These are phyloP conservation scores for Equus quagga DNA, from an alignment of 2,113 vertebrate species.

Conservation along the genomic window DNA sequence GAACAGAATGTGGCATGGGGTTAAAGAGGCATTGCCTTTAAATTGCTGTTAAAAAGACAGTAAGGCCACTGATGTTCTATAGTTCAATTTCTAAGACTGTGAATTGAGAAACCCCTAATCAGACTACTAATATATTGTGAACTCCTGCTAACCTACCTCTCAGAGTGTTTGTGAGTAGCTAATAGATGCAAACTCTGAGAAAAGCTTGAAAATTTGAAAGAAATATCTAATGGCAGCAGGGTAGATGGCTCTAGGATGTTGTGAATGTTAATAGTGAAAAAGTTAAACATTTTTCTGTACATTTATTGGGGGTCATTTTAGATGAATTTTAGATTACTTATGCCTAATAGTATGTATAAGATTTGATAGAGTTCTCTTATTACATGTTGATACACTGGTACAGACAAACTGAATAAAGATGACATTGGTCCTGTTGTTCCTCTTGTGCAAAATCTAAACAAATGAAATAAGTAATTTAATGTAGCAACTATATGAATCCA, in stretches of 20 bases:
- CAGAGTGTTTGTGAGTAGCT: background rate
- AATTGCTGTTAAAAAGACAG: background rate
- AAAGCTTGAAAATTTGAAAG: background rate
- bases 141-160: background rate
- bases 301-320: background rate
- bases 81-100: background rate
- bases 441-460: slow-evolving; percentile 65
- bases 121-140: background rate
- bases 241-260: background rate
- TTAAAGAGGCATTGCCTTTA: background rate
- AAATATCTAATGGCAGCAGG: background rate
- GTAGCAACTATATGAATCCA: background rate
- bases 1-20: background rate
- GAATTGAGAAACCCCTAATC: background rate
- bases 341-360: background rate
- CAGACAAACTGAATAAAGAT: background rate
- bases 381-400: background rate
- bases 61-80: background rate
- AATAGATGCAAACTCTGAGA: background rate
- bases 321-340: background rate
- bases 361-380: slow-evolving; percentile 52
- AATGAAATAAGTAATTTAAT: slow-evolving; percentile 59
- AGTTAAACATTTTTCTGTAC: background rate
- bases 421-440: slow-evolving; percentile 60
- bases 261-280: background rate